Evolutionary conservation across 2,888 invertebrate species (phyloP), one percentile per base, ranked within the genome.

Genomic region (Geotrupes spiniger): DNA sequence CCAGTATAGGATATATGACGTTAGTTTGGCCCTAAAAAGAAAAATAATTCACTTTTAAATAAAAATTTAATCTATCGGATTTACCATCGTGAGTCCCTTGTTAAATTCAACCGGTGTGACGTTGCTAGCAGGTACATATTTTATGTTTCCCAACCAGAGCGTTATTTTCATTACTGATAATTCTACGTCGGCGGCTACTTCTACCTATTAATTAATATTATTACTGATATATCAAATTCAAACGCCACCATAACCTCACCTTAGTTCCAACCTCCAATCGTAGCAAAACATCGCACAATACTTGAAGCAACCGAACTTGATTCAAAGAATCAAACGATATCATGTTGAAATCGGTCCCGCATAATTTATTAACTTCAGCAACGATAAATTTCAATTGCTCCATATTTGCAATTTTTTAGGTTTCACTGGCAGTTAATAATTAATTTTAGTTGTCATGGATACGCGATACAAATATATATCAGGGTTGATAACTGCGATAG

Each of bases 301-400:
- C 76, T 76, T 90, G 92, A 12, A 93, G 71, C 48, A 92, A 74
- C 63, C 87, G 84, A 53, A 86, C 83, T 36, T 85, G 81, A 51
- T 82, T 82, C 49, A 92, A 73, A 3, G 89, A 82, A 74, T 92
- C 92, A 71, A 93, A 92, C 58, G 88, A 87, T 63, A 93, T 89
- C 51, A 92, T 73, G 65, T 90, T 92, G 63, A 85, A 88, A 63
- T 81, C 85, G 61, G 84, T 84, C 42, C 80, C 81, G 59, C 91
- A 81, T 37, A 80, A 76, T 59, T 82, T 79, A 68, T 89, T 91
- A 52, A 92, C 67, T 71, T 87, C 87, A 52, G 78, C 80, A 36
- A 92, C 83, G 53, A 85, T 80, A 61, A 78, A 81, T 71, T 85
- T 85, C 57, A 84, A 76, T 70, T 81, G 80, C 56, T 85, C 84